phyloP scores from a whole-genome alignment of 2,888 invertebrate genomes.

The Mythimna loreyi region DNA sequence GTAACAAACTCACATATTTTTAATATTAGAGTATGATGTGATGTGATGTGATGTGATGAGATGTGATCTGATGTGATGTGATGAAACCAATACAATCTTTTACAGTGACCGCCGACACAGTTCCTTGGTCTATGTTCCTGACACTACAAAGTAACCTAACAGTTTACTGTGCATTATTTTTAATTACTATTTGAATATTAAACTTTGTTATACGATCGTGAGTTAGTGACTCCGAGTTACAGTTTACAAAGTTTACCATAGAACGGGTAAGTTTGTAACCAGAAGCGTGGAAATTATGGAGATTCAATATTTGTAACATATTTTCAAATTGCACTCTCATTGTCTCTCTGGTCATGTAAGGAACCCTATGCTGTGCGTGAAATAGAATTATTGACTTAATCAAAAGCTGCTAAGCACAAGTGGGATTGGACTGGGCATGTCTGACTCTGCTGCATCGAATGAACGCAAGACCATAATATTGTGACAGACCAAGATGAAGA shows the following conservation, averaged over 20 bases:
- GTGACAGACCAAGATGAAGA: no score
- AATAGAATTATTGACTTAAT: no score
- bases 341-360: neutral
- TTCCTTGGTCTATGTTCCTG: neutral
- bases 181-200: slow-evolving; percentile 68
- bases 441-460: no score
- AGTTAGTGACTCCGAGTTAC: slow-evolving; percentile 49
- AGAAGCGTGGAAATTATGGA: slow-evolving; percentile 30
- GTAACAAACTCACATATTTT: no score
- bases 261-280: slow-evolving; percentile 40
- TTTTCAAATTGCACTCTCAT: neutral
- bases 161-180: slow-evolving; percentile 59
- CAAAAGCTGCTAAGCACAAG: no score
- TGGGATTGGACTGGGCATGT: no score
- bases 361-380: no score
- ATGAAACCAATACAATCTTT: no score
- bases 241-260: slow-evolving; percentile 68
- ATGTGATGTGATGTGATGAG: no score
- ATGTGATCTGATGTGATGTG: no score
- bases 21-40: no score
- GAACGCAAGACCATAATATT: no score
- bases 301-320: neutral
- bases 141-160: slow-evolving; percentile 36
- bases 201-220: slow-evolving; percentile 59
- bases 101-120: neutral